Percentiles rank a stretch among this genome's conserved stretches.
Evolutionary conservation across 1,140 invertebrate genomes (phyloP).

Genomic region (Mactra quadrangularis): DNA sequence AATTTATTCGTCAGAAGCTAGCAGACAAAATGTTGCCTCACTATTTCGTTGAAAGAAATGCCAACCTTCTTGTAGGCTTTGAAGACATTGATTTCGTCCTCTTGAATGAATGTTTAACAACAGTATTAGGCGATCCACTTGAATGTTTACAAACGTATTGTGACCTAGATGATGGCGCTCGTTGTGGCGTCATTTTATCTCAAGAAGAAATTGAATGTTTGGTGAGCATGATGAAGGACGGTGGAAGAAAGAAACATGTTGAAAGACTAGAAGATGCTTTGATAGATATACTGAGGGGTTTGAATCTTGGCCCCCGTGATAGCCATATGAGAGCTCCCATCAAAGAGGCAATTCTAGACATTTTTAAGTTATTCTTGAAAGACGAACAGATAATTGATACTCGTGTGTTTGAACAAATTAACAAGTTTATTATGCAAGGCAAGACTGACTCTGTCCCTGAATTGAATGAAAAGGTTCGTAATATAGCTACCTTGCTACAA

Average conservation of each 20-base stretch:
- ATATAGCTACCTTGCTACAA: background rate
- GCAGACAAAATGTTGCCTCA: background rate
- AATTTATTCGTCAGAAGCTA: background rate
- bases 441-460: background rate
- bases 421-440: background rate
- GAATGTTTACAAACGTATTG: background rate
- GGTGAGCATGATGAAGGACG: background rate
- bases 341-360: constrained; percentile 9
- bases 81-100: background rate
- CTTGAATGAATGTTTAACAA: constrained; percentile 10
- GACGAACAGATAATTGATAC: constrained; percentile 1
- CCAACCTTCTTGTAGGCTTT: constrained; percentile 9
- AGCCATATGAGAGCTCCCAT: background rate
- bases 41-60: constrained; percentile 1
- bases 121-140: background rate
- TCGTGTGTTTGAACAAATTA: constrained; percentile 3
- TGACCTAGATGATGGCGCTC: background rate
- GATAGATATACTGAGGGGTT: constrained; percentile 1
- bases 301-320: background rate
- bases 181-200: background rate
- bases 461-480: background rate
- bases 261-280: background rate
- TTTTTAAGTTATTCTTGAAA: background rate
- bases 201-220: background rate
- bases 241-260: constrained; percentile 5